phyloP scores from a whole-genome alignment of 2,113 vertebrate species.

The Ranitomeya imitator region DNA sequence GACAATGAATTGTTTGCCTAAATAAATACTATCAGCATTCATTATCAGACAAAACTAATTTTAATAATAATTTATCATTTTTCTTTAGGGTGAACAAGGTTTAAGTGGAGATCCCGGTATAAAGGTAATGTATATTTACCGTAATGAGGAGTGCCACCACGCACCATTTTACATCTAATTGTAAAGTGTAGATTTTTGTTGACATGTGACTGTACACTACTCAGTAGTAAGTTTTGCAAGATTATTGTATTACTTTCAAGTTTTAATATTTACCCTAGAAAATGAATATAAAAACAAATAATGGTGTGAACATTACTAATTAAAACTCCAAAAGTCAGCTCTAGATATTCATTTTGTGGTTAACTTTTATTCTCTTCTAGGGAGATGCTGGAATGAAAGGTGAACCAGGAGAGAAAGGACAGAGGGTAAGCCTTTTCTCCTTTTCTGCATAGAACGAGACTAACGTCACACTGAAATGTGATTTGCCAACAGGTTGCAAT shows the following conservation, averaged over 20 bases:
- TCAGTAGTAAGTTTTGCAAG: background rate
- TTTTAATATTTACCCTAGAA: background rate
- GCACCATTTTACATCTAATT: background rate
- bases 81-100: constrained; percentile 69
- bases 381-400: constrained; percentile 78
- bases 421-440: constrained; percentile 70
- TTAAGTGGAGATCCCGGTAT: constrained; percentile 69
- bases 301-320: background rate
- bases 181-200: background rate
- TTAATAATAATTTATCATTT: background rate
- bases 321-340: background rate
- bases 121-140: constrained; percentile 62
- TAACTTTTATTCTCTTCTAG: constrained; percentile 64
- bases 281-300: background rate
- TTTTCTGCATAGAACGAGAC: background rate
- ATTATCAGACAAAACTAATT: background rate
- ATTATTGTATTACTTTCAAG: background rate
- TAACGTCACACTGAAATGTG: background rate
- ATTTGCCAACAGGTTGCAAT: background rate
- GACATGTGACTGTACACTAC: background rate
- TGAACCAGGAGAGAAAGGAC: constrained; percentile 79
- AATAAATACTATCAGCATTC: background rate
- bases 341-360: background rate
- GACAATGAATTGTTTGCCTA: background rate
- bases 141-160: background rate